phyloP scores from a whole-genome alignment of 1,140 invertebrate genomes.

The Zaprionus taronus region DNA sequence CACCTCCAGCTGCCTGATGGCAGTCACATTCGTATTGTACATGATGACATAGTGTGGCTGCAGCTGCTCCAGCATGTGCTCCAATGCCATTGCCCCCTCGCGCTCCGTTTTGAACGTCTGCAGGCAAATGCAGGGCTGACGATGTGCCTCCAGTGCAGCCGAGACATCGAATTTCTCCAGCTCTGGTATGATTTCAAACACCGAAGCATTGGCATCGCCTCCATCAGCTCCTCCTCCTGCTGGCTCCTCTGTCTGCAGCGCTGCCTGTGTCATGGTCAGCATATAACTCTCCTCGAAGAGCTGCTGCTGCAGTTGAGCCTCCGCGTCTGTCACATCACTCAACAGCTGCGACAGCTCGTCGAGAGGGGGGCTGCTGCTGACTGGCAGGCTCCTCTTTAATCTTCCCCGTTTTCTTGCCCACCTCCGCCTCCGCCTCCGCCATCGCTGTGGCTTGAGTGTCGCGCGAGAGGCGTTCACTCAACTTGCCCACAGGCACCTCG shows the following conservation, averaged over 20 bases:
- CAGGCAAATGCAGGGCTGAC: conserved; percentile 88
- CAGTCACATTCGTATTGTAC: conserved; percentile 95
- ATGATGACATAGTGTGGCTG: conserved; percentile 94
- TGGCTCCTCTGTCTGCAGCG: conserved; percentile 19
- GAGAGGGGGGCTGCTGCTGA: conserved; percentile 1
- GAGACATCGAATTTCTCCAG: conserved; percentile 88
- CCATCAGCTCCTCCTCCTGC: conserved; percentile 39
- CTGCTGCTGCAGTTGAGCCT: conserved; percentile 43
- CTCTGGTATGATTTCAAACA: conserved; percentile 89
- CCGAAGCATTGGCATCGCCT: conserved; percentile 80
- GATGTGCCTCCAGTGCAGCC: conserved; percentile 85
- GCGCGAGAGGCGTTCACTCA: conserved; percentile 85
- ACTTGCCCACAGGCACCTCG: conserved; percentile 85
- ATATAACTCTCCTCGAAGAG: conserved; percentile 88
- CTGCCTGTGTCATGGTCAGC: conserved; percentile 88
- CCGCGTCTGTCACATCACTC: conserved; percentile 26
- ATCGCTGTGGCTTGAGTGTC: conserved; percentile 25
- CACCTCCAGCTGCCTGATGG: conserved; percentile 95
- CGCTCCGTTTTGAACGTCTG: conserved; percentile 90
- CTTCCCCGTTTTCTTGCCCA: not conserved
- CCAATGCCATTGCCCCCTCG: conserved; percentile 89
- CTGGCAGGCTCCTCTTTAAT: not conserved
- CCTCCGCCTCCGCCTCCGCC: not conserved
- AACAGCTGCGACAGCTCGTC: conserved; percentile 75
- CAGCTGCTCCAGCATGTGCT: conserved; percentile 88